Percentiles rank a stretch among this genome's conserved stretches.
These are phyloP conservation scores for Diarsia brunnea DNA, from an alignment of 2,888 invertebrate species.

Conservation along the genomic window DNA sequence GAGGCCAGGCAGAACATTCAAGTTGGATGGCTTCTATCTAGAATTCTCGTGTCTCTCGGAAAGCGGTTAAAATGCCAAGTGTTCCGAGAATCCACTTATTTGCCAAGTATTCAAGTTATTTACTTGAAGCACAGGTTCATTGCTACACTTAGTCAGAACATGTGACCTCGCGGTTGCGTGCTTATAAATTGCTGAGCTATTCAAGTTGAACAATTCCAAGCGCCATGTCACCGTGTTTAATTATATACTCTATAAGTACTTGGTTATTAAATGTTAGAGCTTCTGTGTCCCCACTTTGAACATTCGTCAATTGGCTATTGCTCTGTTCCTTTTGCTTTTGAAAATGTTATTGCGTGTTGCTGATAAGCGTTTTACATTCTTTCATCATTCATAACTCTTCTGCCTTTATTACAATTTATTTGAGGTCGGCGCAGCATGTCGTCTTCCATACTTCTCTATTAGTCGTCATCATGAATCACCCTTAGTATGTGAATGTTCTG, in stretches of 20 bases:
- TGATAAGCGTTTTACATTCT: background rate
- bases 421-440: background rate
- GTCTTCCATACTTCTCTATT: background rate
- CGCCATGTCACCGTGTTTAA: conserved; percentile 48
- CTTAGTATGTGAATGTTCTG: background rate
- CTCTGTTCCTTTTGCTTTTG: background rate
- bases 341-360: background rate
- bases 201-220: conserved; percentile 49
- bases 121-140: conserved; percentile 38
- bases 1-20: conserved; percentile 3
- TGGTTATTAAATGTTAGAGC: conserved; percentile 34
- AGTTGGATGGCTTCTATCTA: conserved; percentile 26
- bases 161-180: conserved; percentile 52
- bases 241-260: conserved; percentile 31
- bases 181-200: conserved; percentile 43
- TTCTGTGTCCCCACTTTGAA: conserved; percentile 19
- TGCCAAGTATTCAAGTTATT: conserved; percentile 18
- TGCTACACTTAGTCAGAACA: conserved; percentile 44
- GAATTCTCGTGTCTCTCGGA: conserved; percentile 7
- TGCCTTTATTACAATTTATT: background rate
- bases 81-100: conserved; percentile 33
- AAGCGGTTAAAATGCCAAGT: conserved; percentile 16
- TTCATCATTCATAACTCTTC: background rate
- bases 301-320: conserved; percentile 17
- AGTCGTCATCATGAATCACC: background rate